Evolutionary conservation across 2,113 vertebrate species (phyloP).

Genomic region (Elephas maximus): DNA sequence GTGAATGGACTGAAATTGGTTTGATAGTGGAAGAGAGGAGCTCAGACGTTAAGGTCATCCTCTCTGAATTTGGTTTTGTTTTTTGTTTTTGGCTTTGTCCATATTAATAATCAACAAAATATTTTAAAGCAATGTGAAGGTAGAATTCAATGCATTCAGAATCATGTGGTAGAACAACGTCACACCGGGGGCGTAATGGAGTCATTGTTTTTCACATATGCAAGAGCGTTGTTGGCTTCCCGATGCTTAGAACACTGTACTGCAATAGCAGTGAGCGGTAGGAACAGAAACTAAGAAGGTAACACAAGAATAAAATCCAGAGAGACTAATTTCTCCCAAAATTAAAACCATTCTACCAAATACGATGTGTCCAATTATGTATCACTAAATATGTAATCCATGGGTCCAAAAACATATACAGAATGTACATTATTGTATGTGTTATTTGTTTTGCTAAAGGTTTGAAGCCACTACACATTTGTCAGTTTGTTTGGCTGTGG

Average conservation of each 20-base stretch:
- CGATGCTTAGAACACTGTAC: neutral
- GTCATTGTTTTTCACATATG: neutral
- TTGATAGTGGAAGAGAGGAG: neutral
- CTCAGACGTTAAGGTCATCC: neutral
- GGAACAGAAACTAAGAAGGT: neutral
- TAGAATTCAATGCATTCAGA: neutral
- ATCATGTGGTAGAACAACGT: neutral
- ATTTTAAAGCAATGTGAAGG: neutral
- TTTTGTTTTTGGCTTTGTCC: neutral
- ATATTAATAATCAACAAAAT: neutral
- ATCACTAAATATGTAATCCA: neutral
- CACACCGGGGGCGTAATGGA: constrained; percentile 29
- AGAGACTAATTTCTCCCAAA: neutral
- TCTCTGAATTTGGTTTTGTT: neutral
- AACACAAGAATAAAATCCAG: neutral
- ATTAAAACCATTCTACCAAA: neutral
- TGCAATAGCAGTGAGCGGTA: neutral
- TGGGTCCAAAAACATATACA: neutral
- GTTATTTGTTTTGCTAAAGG: constrained; percentile 22
- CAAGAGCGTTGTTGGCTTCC: neutral
- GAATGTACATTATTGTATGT: neutral
- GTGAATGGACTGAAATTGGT: neutral
- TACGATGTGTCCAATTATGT: neutral
- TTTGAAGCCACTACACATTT: neutral
- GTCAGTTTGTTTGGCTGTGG: neutral